phyloP scores from a whole-genome alignment of 2,113 vertebrate genomes.

The Calidris pugnax region DNA sequence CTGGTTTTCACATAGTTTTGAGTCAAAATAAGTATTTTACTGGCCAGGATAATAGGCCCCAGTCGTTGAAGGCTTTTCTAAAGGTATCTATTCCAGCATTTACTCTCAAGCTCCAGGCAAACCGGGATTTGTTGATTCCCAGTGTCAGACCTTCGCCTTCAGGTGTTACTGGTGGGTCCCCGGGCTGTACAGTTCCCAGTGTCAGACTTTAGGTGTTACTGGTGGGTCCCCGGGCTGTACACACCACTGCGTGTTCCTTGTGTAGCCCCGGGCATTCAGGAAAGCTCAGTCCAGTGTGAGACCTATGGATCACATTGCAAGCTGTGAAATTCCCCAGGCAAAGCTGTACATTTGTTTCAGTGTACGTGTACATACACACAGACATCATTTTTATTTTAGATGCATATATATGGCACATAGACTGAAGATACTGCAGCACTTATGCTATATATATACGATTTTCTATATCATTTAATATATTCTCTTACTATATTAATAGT shows the following conservation, averaged over 20 bases:
- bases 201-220: neutral
- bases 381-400: neutral
- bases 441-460: neutral
- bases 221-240: neutral
- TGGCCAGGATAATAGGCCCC: neutral
- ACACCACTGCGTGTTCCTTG: fast-evolving
- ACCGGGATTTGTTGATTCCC: neutral
- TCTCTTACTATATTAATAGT: neutral
- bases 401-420: neutral
- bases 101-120: neutral
- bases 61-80: neutral
- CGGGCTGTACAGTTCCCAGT: fast-evolving
- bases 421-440: neutral
- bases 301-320: neutral
- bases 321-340: neutral
- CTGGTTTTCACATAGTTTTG: neutral
- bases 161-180: neutral
- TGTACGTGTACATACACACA: neutral
- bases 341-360: neutral
- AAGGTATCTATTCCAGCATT: neutral
- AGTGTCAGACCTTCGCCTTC: neutral
- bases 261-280: fast-evolving
- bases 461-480: neutral
- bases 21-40: neutral
- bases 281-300: neutral